Conservation (phyloP, 2,888 invertebrate species). For the Alentia gelatinosa region DNA sequence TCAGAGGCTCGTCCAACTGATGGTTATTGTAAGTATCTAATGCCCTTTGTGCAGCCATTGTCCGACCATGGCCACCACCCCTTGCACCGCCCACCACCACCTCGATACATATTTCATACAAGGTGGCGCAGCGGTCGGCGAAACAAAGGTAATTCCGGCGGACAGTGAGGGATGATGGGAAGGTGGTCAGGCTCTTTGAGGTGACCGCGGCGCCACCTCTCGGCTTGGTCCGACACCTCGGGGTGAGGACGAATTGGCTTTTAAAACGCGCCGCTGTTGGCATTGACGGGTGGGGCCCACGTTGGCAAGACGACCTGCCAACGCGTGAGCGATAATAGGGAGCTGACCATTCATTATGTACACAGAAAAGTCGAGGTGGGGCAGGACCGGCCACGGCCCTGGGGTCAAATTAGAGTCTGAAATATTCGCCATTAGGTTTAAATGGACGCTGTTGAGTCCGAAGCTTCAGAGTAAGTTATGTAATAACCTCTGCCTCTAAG, state of each 20-base stretch:
- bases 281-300: slow-evolving; percentile 19
- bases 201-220: slow-evolving; percentile 21
- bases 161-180: slow-evolving; percentile 29
- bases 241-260: background rate
- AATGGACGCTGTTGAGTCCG: too few relatives aligned
- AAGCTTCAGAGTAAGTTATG: too few relatives aligned
- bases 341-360: slow-evolving; percentile 9
- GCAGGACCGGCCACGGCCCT: too few relatives aligned
- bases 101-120: slow-evolving; percentile 30
- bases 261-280: background rate
- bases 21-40: background rate
- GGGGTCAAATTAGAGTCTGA: too few relatives aligned
- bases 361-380: background rate
- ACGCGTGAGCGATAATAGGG: slow-evolving; percentile 28
- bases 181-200: background rate
- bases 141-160: slow-evolving; percentile 40
- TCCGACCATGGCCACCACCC: background rate
- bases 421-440: too few relatives aligned
- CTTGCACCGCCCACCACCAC: background rate
- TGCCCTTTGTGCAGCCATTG: background rate
- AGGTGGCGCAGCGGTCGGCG: background rate
- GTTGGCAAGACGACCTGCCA: background rate
- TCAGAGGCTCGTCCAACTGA: too few relatives aligned
- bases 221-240: background rate
- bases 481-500: too few relatives aligned